phyloP scores from a whole-genome alignment of 1,140 invertebrate species.

The Sitobion miscanthi region DNA sequence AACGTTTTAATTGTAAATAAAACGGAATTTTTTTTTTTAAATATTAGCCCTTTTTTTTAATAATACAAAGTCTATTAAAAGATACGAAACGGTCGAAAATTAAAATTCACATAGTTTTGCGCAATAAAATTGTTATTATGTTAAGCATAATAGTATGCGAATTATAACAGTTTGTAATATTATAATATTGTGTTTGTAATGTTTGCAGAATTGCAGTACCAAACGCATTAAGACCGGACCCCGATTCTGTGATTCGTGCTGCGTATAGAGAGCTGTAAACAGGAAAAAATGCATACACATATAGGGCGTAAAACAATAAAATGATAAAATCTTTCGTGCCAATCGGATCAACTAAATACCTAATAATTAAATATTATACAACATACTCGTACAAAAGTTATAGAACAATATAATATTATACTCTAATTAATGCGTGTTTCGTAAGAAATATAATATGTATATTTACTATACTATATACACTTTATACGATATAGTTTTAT shows the following conservation, averaged over 20 bases:
- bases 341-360: background rate
- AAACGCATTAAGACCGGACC: background rate
- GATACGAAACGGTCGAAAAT: background rate
- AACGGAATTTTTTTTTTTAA: too few relatives aligned
- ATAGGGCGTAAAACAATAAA: background rate
- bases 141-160: background rate
- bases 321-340: background rate
- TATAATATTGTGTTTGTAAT: background rate
- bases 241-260: background rate
- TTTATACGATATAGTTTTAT: too few relatives aligned
- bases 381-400: too few relatives aligned
- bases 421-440: too few relatives aligned
- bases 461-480: too few relatives aligned
- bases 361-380: too few relatives aligned
- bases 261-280: background rate
- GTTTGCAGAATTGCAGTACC: background rate
- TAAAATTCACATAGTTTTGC: background rate
- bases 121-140: background rate
- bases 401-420: too few relatives aligned
- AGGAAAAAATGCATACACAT: background rate
- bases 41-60: too few relatives aligned
- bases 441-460: too few relatives aligned
- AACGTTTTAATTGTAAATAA: too few relatives aligned
- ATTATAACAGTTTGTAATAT: background rate
- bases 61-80: background rate